Evolutionary conservation across 2,113 vertebrate genomes (phyloP).

Genomic region (Rhegmatorhina hoffmannsi): DNA sequence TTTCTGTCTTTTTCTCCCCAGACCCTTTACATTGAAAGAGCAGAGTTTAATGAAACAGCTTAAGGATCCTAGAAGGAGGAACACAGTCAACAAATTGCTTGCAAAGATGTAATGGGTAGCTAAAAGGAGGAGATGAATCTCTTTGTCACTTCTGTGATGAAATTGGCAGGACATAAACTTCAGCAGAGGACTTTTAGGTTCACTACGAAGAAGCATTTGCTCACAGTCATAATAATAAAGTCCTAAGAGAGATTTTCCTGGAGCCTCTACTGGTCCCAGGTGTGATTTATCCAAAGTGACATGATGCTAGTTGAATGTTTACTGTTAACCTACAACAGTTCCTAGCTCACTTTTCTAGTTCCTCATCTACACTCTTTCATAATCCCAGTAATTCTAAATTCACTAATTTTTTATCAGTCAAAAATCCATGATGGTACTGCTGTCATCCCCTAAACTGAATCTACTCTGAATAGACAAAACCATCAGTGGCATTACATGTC

Average conservation of each 20-base stretch:
- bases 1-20: neutral
- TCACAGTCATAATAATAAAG: neutral
- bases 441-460: neutral
- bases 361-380: neutral
- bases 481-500: fast-evolving
- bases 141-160: neutral
- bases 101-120: neutral
- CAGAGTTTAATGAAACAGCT: neutral
- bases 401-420: neutral
- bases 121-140: neutral
- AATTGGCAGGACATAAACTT: neutral
- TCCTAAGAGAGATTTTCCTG: neutral
- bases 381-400: neutral
- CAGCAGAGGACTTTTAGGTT: neutral
- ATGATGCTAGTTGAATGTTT: neutral
- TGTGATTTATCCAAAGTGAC: neutral
- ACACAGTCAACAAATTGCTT: neutral
- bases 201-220: neutral
- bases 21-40: neutral
- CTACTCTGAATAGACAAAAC: neutral
- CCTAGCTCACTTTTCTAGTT: neutral
- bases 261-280: neutral
- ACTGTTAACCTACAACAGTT: neutral
- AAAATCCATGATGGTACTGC: neutral
- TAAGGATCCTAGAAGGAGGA: neutral